A percentile compares a stretch with the other conserved stretches of the same genome.
Evolutionary conservation across 2,888 invertebrate species (phyloP).

Genomic region (Acheta domesticus): DNA sequence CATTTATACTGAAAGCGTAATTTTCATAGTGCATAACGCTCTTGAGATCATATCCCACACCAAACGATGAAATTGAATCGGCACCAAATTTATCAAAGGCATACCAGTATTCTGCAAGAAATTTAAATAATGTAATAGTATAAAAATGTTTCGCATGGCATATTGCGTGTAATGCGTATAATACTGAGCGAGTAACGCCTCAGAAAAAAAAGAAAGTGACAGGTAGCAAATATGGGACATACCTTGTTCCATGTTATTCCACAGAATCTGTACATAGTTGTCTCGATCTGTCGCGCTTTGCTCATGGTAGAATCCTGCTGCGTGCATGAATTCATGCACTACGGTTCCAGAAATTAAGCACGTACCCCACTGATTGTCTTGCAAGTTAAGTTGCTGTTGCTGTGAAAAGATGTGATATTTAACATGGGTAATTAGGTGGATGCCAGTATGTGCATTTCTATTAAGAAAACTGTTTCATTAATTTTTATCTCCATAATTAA

Average conservation of each 20-base stretch:
- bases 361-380: not conserved
- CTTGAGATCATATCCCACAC: constrained; percentile 64
- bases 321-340: constrained; percentile 75
- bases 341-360: constrained; percentile 62
- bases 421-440: too few species aligned
- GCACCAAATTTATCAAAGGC: constrained; percentile 57
- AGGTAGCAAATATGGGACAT: constrained; percentile 44
- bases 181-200: too few species aligned
- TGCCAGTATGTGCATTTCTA: too few species aligned
- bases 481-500: too few species aligned
- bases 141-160: too few species aligned
- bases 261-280: constrained; percentile 49
- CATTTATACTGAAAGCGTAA: constrained; percentile 65
- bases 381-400: not conserved
- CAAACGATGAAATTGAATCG: constrained; percentile 61
- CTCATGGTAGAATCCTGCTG: constrained; percentile 71
- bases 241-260: constrained; percentile 51
- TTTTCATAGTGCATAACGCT: constrained; percentile 72
- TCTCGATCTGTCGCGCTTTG: constrained; percentile 53
- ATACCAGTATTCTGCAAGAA: too few species aligned
- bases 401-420: not conserved
- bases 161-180: too few species aligned
- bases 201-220: too few species aligned
- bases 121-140: too few species aligned
- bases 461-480: too few species aligned